phyloP scores from a whole-genome alignment of 2,113 vertebrate species.

The Collichthys lucidus region DNA sequence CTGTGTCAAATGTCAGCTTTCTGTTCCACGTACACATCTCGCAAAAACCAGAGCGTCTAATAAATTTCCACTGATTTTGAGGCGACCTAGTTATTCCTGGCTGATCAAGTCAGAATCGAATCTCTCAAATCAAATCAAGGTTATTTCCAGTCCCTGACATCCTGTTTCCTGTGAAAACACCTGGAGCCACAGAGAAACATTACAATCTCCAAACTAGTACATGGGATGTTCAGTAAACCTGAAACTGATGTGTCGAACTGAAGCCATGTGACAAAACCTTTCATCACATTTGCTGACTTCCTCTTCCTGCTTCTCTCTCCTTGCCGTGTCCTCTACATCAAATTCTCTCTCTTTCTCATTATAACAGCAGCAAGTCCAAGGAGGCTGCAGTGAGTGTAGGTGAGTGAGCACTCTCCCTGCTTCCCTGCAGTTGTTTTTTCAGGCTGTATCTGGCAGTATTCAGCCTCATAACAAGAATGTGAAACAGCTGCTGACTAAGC shows the following conservation, averaged over 20 bases:
- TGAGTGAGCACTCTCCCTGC: conserved; percentile 53
- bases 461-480: conserved; percentile 10
- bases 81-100: conserved; percentile 1
- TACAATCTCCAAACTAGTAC: not conserved
- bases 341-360: conserved; percentile 21
- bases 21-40: not conserved
- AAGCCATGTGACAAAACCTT: not conserved
- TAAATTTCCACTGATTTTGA: not conserved
- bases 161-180: not conserved
- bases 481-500: conserved; percentile 10
- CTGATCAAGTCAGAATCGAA: not conserved
- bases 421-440: conserved; percentile 8
- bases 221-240: not conserved
- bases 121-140: not conserved
- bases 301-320: conserved; percentile 7
- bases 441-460: not conserved
- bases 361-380: conserved; percentile 71
- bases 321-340: not conserved
- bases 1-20: not conserved
- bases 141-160: conserved; percentile 5
- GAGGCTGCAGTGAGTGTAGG: conserved; percentile 69
- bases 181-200: not conserved
- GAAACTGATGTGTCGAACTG: conserved; percentile 4
- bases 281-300: conserved; percentile 1
- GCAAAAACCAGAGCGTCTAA: not conserved